Percentiles rank a stretch among this genome's conserved stretches.
These are phyloP conservation scores for Disparrhopalites patrizii DNA, from an alignment of 2,888 invertebrate species.

Conservation along the genomic window DNA sequence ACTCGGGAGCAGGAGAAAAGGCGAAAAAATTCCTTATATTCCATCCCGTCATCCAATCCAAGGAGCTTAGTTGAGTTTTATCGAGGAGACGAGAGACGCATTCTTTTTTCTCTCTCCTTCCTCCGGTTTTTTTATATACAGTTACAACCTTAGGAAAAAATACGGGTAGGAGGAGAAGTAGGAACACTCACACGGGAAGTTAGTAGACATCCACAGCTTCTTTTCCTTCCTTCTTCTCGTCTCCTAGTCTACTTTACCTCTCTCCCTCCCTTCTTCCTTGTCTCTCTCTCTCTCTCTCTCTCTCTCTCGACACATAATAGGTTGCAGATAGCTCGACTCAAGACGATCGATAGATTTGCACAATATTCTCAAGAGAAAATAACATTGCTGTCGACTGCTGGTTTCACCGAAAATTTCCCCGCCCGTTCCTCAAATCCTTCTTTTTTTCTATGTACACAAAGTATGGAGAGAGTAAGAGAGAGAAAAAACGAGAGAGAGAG, in stretches of 20 bases:
- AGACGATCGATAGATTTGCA: slow-evolving; percentile 39
- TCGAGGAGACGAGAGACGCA: slow-evolving; percentile 13
- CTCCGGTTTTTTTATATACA: slow-evolving; percentile 7
- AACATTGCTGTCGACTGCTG: slow-evolving; percentile 21
- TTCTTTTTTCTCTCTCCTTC: slow-evolving; percentile 8
- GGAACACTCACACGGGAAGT: not conserved
- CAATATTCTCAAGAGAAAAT: slow-evolving; percentile 38
- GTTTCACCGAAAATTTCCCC: slow-evolving; percentile 28
- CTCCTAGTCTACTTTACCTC: slow-evolving; percentile 9
- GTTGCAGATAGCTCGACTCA: slow-evolving; percentile 33
- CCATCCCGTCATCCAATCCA: slow-evolving; percentile 22
- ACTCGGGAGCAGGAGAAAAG: too few relatives aligned
- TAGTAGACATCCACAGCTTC: slow-evolving; percentile 2
- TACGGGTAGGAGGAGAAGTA: not conserved
- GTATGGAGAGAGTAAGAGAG: not conserved
- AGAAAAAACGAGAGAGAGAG: too few relatives aligned
- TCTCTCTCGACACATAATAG: slow-evolving; percentile 29
- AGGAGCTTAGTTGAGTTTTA: slow-evolving; percentile 27
- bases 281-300: slow-evolving; percentile 3
- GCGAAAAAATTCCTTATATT: slow-evolving; percentile 26
- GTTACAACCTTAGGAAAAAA: not conserved
- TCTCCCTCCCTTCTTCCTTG: not conserved
- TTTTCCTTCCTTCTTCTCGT: slow-evolving; percentile 8
- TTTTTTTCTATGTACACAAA: not conserved
- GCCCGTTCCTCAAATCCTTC: slow-evolving; percentile 22